Base-by-base conservation (phyloP, 2,888 invertebrate genomes). In the Sinohyriopsis cumingii region DNA sequence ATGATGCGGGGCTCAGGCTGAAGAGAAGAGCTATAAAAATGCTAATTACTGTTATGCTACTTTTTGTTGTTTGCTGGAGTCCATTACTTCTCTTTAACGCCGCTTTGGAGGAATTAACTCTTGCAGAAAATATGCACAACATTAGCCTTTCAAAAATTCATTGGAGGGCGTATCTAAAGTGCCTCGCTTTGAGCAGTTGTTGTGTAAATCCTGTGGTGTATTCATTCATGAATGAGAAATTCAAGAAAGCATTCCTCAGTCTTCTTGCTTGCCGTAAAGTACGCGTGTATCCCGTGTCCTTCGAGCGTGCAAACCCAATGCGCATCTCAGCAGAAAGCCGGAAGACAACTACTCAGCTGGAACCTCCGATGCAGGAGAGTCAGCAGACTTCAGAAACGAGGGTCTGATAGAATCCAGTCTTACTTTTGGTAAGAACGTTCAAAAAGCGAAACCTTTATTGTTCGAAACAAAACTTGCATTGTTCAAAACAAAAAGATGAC, bases 211-310 rank as follows among this genome's bases (percentile, higher is more conserved):
- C 84, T 2, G 67, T 84, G 12, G 76, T 85, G 15, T 84, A 84
- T 63, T 80, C 84, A 4, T 82, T 84, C 59, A 82, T 85, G 82
- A 84, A 85, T 67, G 83, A 84, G 65, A 78, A 79, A 22, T 85
- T 85, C 66, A 60, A 83, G 20, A 79, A 78, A 64, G 78, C 76
- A 15, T 82, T 84, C 64, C 60, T 69, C 6, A 75, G 70, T 7
- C 62, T 81, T 1, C 59, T 84, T 28, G 54, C 63, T 9, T 82
- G 83, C 65, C 68, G 73, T 55, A 76, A 76, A 55, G 61, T 54
- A 15, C 68, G 68, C n/a, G 75, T 83, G 93, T 94, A 75, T 69
- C 82, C 75, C 18, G 55, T 96, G 96, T 96, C 84, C 94, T 20
- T 62, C 19, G 69, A 64, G 22, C 63, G 71, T 5, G 59, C 64